Base-by-base conservation (phyloP, 2,113 vertebrate species). In the Sylvietta virens region DNA sequence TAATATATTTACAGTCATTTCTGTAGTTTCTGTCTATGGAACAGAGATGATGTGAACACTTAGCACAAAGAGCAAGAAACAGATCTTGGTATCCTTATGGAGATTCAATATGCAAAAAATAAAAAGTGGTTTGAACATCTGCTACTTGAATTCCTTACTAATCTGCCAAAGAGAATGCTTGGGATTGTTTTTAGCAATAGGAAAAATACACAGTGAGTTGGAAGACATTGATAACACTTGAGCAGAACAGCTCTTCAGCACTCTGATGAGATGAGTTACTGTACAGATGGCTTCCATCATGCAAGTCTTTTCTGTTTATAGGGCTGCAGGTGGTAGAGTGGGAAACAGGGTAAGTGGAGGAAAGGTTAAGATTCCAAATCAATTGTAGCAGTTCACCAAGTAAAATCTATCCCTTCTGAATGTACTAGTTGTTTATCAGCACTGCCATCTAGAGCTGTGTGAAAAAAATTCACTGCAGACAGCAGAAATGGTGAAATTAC, bases 241-340 rank as follows among this genome's bases (percentile, higher is more conserved):
- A 98, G 95, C 80, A 90, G 79, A 95, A 85, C 82, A 56, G 44
- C 94, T 81, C 92, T 97, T 97, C 90, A 76, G n/a, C 81, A 48
- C 81, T 97, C 96, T 97, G 96, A 98, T 97, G 92, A 96, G 94
- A 97, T 88, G 88, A 98, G 90, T 98, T 97, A 97, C 93, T 95
- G 82, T 97, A 91, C 97, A 98, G 97, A 97, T 98, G 97, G 97
- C 88, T 97, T 96, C 96, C 89, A 97, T 97, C 94, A 82, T 42
- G 67, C 48, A 95, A 97, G 87, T 85, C 81, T 97, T 79, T 96
- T 96, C 91, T 97, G 94, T 97, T 97, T 95, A 95, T 94, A 91
- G 81, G 85, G 85, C 86, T 97, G 95, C 97, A 97, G 97, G 97
- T 97, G 96, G 96, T 97, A 95, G 87, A 92, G 88, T 61, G 95